Evolutionary conservation across 2,888 invertebrate species (phyloP), one percentile per base, ranked within the genome.

Genomic region (Megamerina dolium): DNA sequence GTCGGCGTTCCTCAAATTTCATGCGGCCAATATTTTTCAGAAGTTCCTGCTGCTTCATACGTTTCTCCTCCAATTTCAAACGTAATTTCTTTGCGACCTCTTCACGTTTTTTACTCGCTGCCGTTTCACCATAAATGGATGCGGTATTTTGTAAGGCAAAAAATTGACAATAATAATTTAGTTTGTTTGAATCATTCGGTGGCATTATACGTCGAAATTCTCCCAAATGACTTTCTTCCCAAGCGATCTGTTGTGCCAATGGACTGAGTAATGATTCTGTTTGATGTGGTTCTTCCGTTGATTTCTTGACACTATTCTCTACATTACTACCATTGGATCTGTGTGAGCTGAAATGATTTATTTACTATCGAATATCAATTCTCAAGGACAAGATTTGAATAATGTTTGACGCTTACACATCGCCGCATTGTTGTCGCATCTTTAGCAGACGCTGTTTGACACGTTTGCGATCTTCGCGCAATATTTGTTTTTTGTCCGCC

Each of bases 181-280:
- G 17, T 29, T 64, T 56, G 41, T 79, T 78, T 0, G 65, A 46
- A 44, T 63, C 61, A 3, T 37, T 20, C 20, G 78, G 77, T 1
- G 87, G 87, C 74, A 85, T 87, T 43, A 87, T 61, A 9, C 68
- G 59, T 14, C 82, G 72, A 62, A 80, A 89, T 57, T 84, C 82
- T 16, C 88, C 89, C 54, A 82, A 74, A 63, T 87, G 82, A n/a
- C 79, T 76, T 58, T 83, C 79, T 61, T 86, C 85, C 83, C 83
- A 85, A 46, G 79, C 77, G 51, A 80, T 77, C 63, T 84, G 84
- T 55, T 78, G 76, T 0, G 62, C 55, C 73, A 79, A 72, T 1
- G 76, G 74, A 54, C 73, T 76, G 42, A 74, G 33, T 2, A 43
- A 43, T 14, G 37, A 37, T n/a, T n/a, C n/a, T n/a, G n/a, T n/a